phyloP scores from a whole-genome alignment of 2,888 invertebrate genomes.

The Ellobium chinense region DNA sequence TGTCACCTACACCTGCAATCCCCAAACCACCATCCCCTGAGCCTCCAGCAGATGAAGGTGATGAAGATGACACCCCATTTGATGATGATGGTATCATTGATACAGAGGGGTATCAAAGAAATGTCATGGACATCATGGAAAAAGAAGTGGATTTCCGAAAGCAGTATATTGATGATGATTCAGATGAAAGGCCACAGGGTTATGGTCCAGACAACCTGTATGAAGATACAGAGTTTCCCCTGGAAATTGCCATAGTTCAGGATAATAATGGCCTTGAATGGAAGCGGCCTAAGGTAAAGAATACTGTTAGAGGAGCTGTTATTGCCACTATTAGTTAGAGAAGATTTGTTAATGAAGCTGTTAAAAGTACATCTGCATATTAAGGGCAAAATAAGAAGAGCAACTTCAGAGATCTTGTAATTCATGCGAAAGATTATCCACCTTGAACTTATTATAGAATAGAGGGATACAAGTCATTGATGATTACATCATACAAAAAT shows the following conservation, averaged over 20 bases:
- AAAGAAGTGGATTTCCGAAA: conserved; percentile 52
- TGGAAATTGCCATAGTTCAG: conserved; percentile 58
- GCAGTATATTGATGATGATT: conserved; percentile 37
- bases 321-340: too few relatives aligned
- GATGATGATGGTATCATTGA: conserved; percentile 37
- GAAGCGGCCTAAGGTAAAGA: conserved; percentile 68
- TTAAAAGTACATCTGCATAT: too few relatives aligned
- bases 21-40: not conserved
- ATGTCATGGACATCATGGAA: conserved; percentile 48
- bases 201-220: conserved; percentile 53
- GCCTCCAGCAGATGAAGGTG: not conserved
- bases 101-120: conserved; percentile 18
- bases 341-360: too few relatives aligned
- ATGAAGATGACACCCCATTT: conserved; percentile 35
- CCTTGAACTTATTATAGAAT: too few relatives aligned
- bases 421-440: too few relatives aligned
- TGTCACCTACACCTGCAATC: not conserved
- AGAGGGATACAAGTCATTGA: too few relatives aligned
- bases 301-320: too few relatives aligned
- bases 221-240: conserved; percentile 61
- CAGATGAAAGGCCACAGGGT: conserved; percentile 45
- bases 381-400: too few relatives aligned
- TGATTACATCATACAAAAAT: too few relatives aligned
- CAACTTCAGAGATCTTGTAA: too few relatives aligned
- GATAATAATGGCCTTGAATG: conserved; percentile 56